These are phyloP conservation scores for Entomobrya proxima DNA, from an alignment of 2,888 invertebrate species.

Conservation along the genomic window DNA sequence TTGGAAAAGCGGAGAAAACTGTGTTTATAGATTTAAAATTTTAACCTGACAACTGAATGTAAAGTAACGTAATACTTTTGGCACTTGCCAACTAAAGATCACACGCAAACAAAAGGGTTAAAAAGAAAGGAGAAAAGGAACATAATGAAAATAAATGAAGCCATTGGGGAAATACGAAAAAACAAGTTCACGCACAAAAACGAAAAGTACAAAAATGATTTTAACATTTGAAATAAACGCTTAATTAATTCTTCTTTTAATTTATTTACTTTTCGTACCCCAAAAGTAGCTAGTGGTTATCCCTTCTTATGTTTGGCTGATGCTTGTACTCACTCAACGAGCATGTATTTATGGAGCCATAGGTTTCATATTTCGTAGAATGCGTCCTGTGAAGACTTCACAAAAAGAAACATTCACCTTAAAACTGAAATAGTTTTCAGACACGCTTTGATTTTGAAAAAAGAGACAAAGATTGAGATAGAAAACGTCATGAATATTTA, in stretches of 20 bases:
- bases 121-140: background rate
- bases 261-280: slow-evolving; percentile 19
- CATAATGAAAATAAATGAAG: background rate
- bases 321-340: background rate
- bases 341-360: background rate
- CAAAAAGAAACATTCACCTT: background rate
- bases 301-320: background rate
- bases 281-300: background rate
- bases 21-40: slow-evolving; percentile 4
- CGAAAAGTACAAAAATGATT: slow-evolving; percentile 53
- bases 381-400: background rate
- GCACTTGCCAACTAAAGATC: slow-evolving; percentile 18
- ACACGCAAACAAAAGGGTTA: background rate
- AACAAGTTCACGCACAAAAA: slow-evolving; percentile 8
- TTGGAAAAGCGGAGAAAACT: background rate
- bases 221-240: slow-evolving; percentile 69
- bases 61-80: background rate
- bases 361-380: slow-evolving; percentile 34
- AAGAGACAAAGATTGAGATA: slow-evolving; percentile 1
- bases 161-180: slow-evolving; percentile 20
- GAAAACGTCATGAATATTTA: slow-evolving; percentile 68
- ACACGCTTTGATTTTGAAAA: slow-evolving; percentile 38
- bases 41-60: background rate
- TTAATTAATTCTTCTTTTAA: slow-evolving; percentile 67
- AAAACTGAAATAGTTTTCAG: slow-evolving; percentile 28